Evolutionary conservation across 1,140 invertebrate genomes (phyloP), one percentile per base, ranked within the genome.

Genomic region (Magallana ariakensis): DNA sequence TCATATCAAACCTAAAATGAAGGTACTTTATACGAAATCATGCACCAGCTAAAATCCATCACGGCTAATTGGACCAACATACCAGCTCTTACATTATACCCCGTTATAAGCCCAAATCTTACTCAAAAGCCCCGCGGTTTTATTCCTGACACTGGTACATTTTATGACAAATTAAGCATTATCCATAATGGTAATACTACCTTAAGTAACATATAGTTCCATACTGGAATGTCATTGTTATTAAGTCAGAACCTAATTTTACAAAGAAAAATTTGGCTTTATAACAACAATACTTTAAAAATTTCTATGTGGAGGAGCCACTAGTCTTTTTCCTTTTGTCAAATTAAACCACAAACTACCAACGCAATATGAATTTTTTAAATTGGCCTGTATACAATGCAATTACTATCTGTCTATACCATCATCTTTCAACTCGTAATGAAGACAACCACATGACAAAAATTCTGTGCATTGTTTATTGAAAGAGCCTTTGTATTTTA

Each of bases 21-120:
- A 46, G 1, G 5, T 75, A 75, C 66, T 75, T 75, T 26, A 75
- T 75, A 33, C 66, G 22, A 75, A 75, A 75, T 75, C 66, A 75
- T 13, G 66, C 33, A 75, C 22, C 66, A 26, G 22, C 66, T 75
- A 15, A 75, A 19, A 75, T 75, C 66, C 66, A 75, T 75, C 66
- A 75, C 66, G 66, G 66, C 33, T 75, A 75, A 75, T 75, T 75
- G 66, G 66, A 26, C 33, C 33, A 26, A 75, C 66, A 75, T 75
- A 75, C 33, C 33, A 75, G 66, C 9, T 75, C 22, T 13, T 75
- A 26, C 66, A 13, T 46, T 46, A 0, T 75, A 75, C 66, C 66
- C 10, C 15, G 22, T 75, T 75, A 75, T 75, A 75, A 75, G 10
- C n/a, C 22, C 66, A 75, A 75, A 46, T 46, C 33, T 46, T 9